phyloP scores from a whole-genome alignment of 2,113 vertebrate species.

The Gambusia affinis region DNA sequence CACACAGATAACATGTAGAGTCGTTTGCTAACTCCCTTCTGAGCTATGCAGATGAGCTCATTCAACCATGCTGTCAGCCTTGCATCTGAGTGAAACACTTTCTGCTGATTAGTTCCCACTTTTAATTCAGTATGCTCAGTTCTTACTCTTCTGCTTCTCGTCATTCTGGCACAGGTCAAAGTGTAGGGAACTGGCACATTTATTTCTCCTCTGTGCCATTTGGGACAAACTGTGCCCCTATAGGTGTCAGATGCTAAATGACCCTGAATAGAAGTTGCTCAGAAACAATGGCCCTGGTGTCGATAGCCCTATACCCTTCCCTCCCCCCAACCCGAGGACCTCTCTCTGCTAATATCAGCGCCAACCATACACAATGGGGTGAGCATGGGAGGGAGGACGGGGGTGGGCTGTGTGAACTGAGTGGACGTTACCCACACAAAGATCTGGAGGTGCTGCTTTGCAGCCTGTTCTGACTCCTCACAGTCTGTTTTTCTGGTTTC shows the following conservation, averaged over 20 bases:
- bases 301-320: constrained; percentile 60
- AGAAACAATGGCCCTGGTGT: constrained; percentile 76
- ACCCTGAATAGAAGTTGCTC: constrained; percentile 74
- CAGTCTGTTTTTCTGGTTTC: background rate
- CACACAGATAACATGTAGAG: constrained; percentile 26
- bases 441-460: constrained; percentile 35
- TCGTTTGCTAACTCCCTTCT: constrained; percentile 21
- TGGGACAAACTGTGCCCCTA: constrained; percentile 66
- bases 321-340: constrained; percentile 59
- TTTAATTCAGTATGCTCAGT: background rate
- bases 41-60: constrained; percentile 49
- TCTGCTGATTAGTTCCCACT: background rate
- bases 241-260: constrained; percentile 79
- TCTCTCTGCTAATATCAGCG: constrained; percentile 46
- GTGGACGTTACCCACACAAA: constrained; percentile 45
- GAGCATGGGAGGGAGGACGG: constrained; percentile 9
- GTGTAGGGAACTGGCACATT: constrained; percentile 64
- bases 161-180: constrained; percentile 21
- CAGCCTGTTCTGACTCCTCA: constrained; percentile 18
- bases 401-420: constrained; percentile 35
- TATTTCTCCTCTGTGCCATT: constrained; percentile 68
- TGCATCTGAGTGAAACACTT: background rate
- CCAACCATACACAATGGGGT: constrained; percentile 64
- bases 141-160: constrained; percentile 17
- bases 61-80: constrained; percentile 2